Base-by-base conservation (phyloP, 2,888 invertebrate genomes). In the Venusia cambrica region DNA sequence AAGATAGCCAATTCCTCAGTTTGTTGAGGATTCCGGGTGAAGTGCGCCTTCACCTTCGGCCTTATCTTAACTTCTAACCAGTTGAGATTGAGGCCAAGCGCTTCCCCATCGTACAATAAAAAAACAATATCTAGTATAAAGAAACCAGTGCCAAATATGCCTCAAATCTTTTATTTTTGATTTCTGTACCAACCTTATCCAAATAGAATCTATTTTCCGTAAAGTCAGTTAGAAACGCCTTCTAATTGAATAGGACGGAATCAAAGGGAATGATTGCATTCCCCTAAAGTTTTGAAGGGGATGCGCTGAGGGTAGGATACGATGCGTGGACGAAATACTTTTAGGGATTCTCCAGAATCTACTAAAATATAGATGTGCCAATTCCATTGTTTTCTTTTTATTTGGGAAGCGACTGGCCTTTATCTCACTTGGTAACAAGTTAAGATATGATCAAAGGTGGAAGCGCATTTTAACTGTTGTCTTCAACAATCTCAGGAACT, bases 171-270 rank as follows among this genome's bases (percentile, higher is more conserved):
- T 38, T 38, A 44, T 38, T 36, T 38, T 37, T 32, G 38, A 43
- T 47, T 50, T 47, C 37, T 32, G 34, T 39, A 35, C 26, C 34
- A 26, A 41, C 28, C 28, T 35, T 51, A 53, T 49, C 41, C 28
- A 43, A 51, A 43, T 46, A 51, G 44, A 53, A 56, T 57, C 51
- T 52, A 31, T 58, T 74, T 70, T 63, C 66, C 60, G 62, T 63
- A 61, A 67, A 75, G 70, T 67, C 73, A 70, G 72, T 74, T 70
- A 73, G 69, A 76, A 75, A 70, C 74, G 78, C 74, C 76, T 80
- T 64, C 78, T 87, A 85, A 87, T 87, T 87, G 83, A 84, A 84
- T 81, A 73, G 76, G 76, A 79, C 68, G 84, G 77, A 84, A 83
- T 85, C 84, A 84, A 84, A 84, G 77, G 76, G 77, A 80, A 84